Base-by-base conservation (phyloP, 2,797 vertebrate species). In the Agapornis canus region DNA sequence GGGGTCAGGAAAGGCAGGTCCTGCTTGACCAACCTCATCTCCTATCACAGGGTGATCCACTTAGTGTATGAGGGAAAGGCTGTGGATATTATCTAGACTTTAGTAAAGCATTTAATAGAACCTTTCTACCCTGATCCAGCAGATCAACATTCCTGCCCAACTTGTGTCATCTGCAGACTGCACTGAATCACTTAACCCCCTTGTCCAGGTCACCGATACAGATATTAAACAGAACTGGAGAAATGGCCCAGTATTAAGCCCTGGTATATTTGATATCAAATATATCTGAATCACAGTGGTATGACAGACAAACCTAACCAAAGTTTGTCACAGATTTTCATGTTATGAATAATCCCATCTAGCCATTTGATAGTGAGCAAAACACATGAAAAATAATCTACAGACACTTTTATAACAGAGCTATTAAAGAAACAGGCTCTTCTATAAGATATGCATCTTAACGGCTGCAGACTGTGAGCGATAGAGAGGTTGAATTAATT, bases 401-500 rank as follows among this genome's bases (percentile, higher is more conserved):
- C 22, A 17, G 48, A 75, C 20, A 43, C 9, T 40, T 88, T 64
- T 71, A 16, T 45, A 64, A 31, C 10, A 45, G 7, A 16, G 3
- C 39, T 61, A 25, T 31, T 52, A 39, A 81, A 83, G 42, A 87
- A 40, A 3, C 3, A 32, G 7, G 5, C 13, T 63, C 12, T 70
- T 91, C 21, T 63, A 0, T 23, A 54, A 79, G 6, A 29, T 68
- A 35, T 6, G 2, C 4, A 47, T 43, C 21, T 69, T 56, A 70
- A 65, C 35, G 9, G 22, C 10, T 86, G 29, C 23, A n/a, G 9
- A 54, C 26, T 37, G 16, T 35, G 3, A 83, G 19, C 12, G 56
- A 57, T 12, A 13, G 6, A 47, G 66, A 60, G 40, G 37, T 23
- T 4, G 0, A 76, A 64, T 42, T 51, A 0, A 26, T 49, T 91